Base-by-base conservation (phyloP, 2,797 vertebrate species). In the Cossypha heuglini region DNA sequence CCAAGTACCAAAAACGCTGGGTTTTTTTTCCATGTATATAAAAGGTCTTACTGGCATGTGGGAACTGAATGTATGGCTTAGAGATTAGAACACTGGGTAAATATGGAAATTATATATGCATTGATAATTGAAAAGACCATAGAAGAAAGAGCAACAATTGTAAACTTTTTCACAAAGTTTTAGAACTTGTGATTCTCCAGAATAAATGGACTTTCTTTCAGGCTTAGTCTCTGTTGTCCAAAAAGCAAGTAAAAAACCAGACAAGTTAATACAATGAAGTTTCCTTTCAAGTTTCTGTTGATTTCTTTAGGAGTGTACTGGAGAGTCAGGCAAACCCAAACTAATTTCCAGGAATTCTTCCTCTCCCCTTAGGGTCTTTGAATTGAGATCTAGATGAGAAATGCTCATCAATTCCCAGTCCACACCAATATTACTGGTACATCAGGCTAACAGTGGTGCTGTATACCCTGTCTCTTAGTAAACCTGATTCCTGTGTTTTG, bases 1-100 rank as follows among this genome's bases (percentile, higher is more conserved):
- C 18, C 37, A 64, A 87, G 22, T 31, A 81, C 37, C 26, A 76
- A 63, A 66, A 43, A 5, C 1, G 1, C 0, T 0, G 3, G 5
- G 22, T 69, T 73, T 69, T 74, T 66, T 82, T 38, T 5, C 69
- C 1, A 16, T 78, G 5, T 81, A 7, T 58, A 40, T 72, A 26
- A 46, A 31, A 77, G 46, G 8, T 72, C 28, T 59, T 77, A 28
- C 5, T 82, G 31, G 55, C 26, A 21, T 31, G 4, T n/a, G 52
- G 73, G 80, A 86, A 77, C 11, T 38, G n/a, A 59, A 51, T 64
- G 10, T 67, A 49, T 2, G 0, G 10, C 28, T 83, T 62, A 76
- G 38, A 64, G 54, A 63, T 68, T 46, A 93, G 28, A 83, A 35
- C 54, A 25, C 24, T 63, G 75, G 9, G 6, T 80, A 57, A 83